Evolutionary conservation across 2,888 invertebrate species (phyloP).

Genomic region (Epistrophe eligans): DNA sequence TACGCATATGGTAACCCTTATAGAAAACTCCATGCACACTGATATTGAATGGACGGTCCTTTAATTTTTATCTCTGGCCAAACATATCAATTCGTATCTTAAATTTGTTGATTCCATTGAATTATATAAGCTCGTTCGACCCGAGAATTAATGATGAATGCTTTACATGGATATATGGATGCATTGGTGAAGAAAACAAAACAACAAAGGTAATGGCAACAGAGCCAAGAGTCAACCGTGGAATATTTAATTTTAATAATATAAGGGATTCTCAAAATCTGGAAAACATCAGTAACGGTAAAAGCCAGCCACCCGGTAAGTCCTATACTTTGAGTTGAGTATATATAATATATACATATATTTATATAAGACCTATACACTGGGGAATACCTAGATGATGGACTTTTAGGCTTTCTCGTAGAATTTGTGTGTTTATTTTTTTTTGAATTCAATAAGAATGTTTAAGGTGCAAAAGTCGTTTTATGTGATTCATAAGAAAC

Average conservation of each 20-base stretch:
- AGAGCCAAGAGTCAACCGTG: slow-evolving; percentile 66
- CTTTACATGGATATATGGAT: slow-evolving; percentile 36
- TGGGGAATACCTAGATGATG: slow-evolving; percentile 66
- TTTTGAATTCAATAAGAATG: slow-evolving; percentile 35
- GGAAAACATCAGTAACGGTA: not conserved
- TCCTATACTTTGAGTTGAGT: not conserved
- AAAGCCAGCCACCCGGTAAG: not conserved
- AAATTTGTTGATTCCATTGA: slow-evolving; percentile 75
- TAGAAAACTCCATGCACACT: not conserved
- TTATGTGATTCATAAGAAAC: slow-evolving; percentile 56
- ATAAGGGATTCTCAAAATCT: slow-evolving; percentile 31
- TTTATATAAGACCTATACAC: slow-evolving; percentile 33
- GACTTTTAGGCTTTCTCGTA: slow-evolving; percentile 27
- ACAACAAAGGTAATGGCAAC: slow-evolving; percentile 43
- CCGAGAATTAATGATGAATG: slow-evolving; percentile 72
- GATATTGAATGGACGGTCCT: slow-evolving; percentile 28
- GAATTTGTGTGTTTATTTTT: not conserved
- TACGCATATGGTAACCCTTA: slow-evolving; percentile 3
- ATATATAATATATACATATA: no score
- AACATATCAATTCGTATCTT: slow-evolving; percentile 74
- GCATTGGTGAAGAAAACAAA: slow-evolving; percentile 25
- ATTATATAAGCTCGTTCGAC: slow-evolving; percentile 70
- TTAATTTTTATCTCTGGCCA: slow-evolving; percentile 74
- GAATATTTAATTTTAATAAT: slow-evolving; percentile 66
- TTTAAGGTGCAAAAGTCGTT: slow-evolving; percentile 41